phyloP scores from a whole-genome alignment of 1,140 invertebrate species.

The Pygmarrhopalites habei region DNA sequence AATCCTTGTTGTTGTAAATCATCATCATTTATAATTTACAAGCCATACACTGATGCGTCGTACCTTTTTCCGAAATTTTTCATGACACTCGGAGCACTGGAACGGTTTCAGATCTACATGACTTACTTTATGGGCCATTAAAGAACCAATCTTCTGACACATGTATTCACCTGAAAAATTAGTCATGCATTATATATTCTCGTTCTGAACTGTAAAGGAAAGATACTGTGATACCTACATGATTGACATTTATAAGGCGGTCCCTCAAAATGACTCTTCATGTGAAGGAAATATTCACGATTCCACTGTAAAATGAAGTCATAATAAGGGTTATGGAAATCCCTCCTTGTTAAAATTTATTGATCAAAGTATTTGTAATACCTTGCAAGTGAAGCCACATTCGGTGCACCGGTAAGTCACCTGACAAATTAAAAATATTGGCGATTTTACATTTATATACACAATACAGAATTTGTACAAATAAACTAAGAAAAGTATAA shows the following conservation, averaged over 20 bases:
- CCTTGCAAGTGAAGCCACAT: slow-evolving; percentile 57
- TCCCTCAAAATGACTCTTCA: slow-evolving; percentile 56
- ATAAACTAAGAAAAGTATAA: too few relatives aligned
- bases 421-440: too few relatives aligned
- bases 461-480: too few relatives aligned
- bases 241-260: slow-evolving; percentile 58
- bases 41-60: too few relatives aligned
- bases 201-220: background rate
- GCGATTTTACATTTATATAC: too few relatives aligned
- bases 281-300: slow-evolving; percentile 56
- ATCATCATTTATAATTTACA: too few relatives aligned
- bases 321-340: too few relatives aligned
- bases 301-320: too few relatives aligned
- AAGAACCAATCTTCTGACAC: slow-evolving; percentile 49
- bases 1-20: too few relatives aligned
- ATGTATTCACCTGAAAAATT: slow-evolving; percentile 42
- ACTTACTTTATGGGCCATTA: slow-evolving; percentile 50
- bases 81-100: slow-evolving; percentile 41
- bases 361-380: too few relatives aligned
- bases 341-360: too few relatives aligned
- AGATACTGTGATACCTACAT: too few relatives aligned
- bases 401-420: slow-evolving; percentile 56
- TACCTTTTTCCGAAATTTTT: slow-evolving; percentile 39
- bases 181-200: background rate
- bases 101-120: slow-evolving; percentile 52